A percentile compares a stretch with the other conserved stretches of the same genome.
phyloP scores from a whole-genome alignment of 1,140 invertebrate species.

The Pseudoatta argentina region DNA sequence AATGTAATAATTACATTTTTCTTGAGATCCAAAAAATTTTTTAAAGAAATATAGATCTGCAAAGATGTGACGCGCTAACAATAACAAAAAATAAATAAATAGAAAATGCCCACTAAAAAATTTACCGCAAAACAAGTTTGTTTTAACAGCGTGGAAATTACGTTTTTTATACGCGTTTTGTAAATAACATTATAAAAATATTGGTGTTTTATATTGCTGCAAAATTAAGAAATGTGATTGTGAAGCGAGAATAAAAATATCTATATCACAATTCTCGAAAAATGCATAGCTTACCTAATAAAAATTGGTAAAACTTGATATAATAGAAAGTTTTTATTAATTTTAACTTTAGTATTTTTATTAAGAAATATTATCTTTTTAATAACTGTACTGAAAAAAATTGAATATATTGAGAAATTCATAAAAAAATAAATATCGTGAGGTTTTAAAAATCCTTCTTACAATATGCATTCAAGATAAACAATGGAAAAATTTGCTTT shows the following conservation, averaged over 20 bases:
- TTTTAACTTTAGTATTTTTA: not conserved
- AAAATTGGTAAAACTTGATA: not conserved
- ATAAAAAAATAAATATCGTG: not conserved
- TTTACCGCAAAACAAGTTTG: constrained; percentile 2
- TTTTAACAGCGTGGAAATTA: not conserved
- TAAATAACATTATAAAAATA: not conserved
- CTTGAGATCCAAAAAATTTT: not conserved
- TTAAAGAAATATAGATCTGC: not conserved
- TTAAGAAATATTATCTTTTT: not conserved
- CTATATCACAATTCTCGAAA: not conserved
- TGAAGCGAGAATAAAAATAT: not conserved
- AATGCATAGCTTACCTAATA: not conserved
- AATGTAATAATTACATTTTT: not conserved
- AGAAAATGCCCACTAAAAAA: constrained; percentile 3
- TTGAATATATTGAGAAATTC: not conserved
- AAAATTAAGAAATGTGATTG: not conserved
- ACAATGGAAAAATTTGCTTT: not conserved
- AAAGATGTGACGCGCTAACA: not conserved
- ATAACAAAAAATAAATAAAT: not conserved
- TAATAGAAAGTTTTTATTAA: not conserved
- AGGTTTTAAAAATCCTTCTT: not conserved
- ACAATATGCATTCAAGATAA: not conserved
- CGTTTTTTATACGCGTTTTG: not conserved
- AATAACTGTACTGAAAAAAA: not conserved
- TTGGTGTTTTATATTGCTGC: not conserved